phyloP scores from a whole-genome alignment of 2,113 vertebrate species.

The Lanius ludovicianus region DNA sequence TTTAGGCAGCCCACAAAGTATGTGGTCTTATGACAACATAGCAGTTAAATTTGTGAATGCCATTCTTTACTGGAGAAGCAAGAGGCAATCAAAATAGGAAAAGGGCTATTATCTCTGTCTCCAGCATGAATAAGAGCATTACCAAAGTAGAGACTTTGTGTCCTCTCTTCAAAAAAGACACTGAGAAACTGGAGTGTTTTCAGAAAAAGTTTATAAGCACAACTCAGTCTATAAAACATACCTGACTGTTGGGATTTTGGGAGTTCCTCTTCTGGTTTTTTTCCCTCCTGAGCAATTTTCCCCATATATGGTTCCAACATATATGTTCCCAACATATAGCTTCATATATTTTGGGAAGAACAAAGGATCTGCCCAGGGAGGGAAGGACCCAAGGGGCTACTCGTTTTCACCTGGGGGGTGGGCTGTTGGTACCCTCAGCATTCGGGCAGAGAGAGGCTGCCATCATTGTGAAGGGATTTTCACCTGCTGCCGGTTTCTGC shows the following conservation, averaged over 20 bases:
- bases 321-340: too few relatives aligned
- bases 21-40: background rate
- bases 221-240: background rate
- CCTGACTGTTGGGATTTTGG: background rate
- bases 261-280: too few relatives aligned
- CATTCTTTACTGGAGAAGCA: background rate
- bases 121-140: background rate
- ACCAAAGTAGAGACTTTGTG: background rate
- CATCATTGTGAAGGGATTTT: too few relatives aligned
- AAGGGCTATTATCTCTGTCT: background rate
- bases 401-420: too few relatives aligned
- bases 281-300: too few relatives aligned
- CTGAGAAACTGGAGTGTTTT: background rate
- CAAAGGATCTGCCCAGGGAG: too few relatives aligned
- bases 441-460: too few relatives aligned
- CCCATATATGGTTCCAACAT: too few relatives aligned
- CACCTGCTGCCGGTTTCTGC: too few relatives aligned
- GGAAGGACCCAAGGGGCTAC: too few relatives aligned
- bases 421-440: too few relatives aligned
- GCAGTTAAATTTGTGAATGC: background rate
- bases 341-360: too few relatives aligned
- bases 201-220: background rate
- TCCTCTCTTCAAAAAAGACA: background rate
- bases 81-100: background rate
- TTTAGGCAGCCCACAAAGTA: background rate